phyloP scores from a whole-genome alignment of 1,140 invertebrate species.

The Spodoptera litura region DNA sequence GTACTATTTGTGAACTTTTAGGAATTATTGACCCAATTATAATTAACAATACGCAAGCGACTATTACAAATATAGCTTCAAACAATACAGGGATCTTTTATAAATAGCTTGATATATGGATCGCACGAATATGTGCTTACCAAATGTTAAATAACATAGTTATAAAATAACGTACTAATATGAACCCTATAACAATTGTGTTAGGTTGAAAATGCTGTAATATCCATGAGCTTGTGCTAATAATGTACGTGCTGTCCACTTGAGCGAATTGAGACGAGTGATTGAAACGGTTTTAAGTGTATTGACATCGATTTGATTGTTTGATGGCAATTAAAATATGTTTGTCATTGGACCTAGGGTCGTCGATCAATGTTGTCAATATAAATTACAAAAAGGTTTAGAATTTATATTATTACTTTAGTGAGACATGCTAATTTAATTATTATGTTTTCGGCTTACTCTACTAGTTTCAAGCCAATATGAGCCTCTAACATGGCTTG shows the following conservation, averaged over 20 bases:
- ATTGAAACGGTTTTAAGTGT: constrained; percentile 1
- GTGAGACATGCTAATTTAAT: too few relatives aligned
- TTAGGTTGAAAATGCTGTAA: constrained; percentile 30
- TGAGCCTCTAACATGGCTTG: too few relatives aligned
- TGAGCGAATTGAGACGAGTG: constrained; percentile 29
- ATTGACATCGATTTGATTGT: constrained; percentile 11
- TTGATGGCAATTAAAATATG: neutral
- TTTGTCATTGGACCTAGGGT: too few relatives aligned
- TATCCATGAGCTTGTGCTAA: constrained; percentile 6
- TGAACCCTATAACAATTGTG: neutral
- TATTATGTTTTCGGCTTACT: too few relatives aligned
- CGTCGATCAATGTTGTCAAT: neutral
- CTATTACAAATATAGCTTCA: constrained; percentile 3
- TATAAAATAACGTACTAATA: constrained; percentile 18
- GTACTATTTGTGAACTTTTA: neutral
- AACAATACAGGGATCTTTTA: neutral
- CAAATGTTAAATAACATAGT: constrained; percentile 24
- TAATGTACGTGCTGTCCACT: constrained; percentile 19
- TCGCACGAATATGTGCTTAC: constrained; percentile 30
- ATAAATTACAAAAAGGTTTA: neutral
- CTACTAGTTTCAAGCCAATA: too few relatives aligned
- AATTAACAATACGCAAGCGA: neutral
- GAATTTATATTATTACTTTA: too few relatives aligned
- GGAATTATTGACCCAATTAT: constrained; percentile 28
- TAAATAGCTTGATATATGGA: constrained; percentile 18